Percentiles rank a stretch among this genome's conserved stretches.
phyloP scores from a whole-genome alignment of 1,140 invertebrate species.

The Lepidurus apus region DNA sequence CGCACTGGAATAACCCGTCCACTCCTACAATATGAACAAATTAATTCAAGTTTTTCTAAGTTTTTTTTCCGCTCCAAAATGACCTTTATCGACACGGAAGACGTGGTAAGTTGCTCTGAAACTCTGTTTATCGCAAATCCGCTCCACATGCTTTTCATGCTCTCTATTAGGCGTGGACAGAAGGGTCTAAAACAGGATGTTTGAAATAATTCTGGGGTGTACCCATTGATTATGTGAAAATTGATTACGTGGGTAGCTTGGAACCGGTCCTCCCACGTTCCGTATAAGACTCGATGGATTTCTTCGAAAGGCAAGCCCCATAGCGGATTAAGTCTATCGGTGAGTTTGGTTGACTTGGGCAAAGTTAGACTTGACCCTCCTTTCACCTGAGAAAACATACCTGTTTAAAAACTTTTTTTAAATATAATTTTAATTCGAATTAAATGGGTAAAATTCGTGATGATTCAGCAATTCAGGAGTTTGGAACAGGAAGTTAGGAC shows the following conservation, averaged over 20 bases:
- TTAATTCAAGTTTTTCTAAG: background rate
- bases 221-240: background rate
- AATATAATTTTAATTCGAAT: too few relatives aligned
- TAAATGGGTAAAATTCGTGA: too few relatives aligned
- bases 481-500: too few relatives aligned
- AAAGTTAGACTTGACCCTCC: background rate
- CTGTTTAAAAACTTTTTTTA: too few relatives aligned
- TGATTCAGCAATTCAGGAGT: too few relatives aligned
- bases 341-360: background rate
- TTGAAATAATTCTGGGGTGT: background rate
- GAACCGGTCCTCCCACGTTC: background rate
- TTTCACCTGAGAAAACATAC: background rate
- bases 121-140: background rate
- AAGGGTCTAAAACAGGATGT: background rate
- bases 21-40: background rate
- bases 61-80: background rate
- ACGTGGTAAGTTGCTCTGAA: conserved; percentile 1
- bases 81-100: background rate
- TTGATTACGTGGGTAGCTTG: background rate
- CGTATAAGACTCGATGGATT: background rate
- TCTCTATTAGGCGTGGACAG: background rate
- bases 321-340: background rate
- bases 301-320: background rate
- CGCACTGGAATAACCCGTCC: background rate
- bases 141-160: background rate